Percentiles rank a stretch among this genome's conserved stretches.
Evolutionary conservation across 1,140 invertebrate species (phyloP).

Genomic region (Drosophila orosa): DNA sequence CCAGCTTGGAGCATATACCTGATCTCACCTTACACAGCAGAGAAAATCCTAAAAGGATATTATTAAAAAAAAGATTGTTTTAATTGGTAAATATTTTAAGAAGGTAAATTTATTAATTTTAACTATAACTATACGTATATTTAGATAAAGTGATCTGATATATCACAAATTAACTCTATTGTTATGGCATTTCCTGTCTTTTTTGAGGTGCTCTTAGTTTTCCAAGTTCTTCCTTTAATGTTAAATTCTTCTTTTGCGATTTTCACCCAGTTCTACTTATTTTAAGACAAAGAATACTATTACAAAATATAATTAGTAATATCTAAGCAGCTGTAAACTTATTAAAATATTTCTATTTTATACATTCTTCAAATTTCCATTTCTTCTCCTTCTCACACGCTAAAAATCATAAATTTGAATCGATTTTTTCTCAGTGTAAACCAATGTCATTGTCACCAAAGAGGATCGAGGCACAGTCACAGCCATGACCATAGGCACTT

Average conservation of each 20-base stretch:
- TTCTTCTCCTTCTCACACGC: not conserved
- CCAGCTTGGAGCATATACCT: constrained; percentile 9
- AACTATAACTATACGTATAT: too few species aligned
- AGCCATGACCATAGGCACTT: constrained; percentile 60
- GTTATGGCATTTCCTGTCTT: too few species aligned
- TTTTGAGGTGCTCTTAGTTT: not conserved
- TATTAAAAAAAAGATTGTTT: too few species aligned
- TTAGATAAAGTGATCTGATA: too few species aligned
- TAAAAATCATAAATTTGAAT: not conserved
- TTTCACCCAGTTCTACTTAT: too few species aligned
- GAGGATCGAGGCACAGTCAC: constrained; percentile 18
- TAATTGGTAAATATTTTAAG: too few species aligned
- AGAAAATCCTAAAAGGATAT: too few species aligned
- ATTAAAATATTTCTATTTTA: not conserved
- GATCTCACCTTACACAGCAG: constrained; percentile 2
- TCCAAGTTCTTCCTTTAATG: not conserved
- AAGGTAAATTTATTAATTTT: not conserved
- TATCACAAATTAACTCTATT: too few species aligned
- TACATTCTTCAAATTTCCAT: too few species aligned
- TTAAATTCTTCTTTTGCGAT: too few species aligned
- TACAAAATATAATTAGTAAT: not conserved
- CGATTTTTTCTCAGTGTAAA: constrained; percentile 11
- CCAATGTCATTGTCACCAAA: constrained; percentile 67
- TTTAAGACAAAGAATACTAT: not conserved
- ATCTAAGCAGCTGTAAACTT: not conserved